Evolutionary conservation across 2,888 invertebrate genomes (phyloP).

Genomic region (Sacculina carcini): DNA sequence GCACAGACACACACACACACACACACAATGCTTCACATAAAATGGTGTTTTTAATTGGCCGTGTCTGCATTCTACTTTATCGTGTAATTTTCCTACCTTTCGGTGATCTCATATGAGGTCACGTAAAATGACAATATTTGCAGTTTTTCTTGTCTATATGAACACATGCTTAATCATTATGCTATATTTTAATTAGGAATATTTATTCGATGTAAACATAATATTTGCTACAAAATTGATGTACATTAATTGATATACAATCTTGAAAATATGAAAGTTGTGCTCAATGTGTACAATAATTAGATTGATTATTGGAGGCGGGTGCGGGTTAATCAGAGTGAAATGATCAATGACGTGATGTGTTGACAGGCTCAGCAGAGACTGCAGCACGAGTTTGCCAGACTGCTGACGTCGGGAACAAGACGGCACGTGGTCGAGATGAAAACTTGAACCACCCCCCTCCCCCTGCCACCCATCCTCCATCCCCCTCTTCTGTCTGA

Average conservation of each 20-base stretch:
- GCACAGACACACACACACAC: not conserved
- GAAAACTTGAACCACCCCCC: not conserved
- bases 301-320: too few relatives aligned
- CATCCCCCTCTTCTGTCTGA: too few relatives aligned
- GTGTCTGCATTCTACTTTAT: not conserved
- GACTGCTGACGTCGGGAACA: not conserved
- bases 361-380: conserved; percentile 1
- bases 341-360: too few relatives aligned
- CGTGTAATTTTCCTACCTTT: not conserved
- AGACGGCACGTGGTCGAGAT: not conserved
- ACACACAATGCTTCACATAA: not conserved
- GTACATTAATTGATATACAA: too few relatives aligned
- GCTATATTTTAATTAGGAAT: too few relatives aligned
- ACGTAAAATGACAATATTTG: not conserved
- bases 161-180: not conserved
- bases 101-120: not conserved
- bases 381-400: not conserved
- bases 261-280: too few relatives aligned
- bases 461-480: too few relatives aligned
- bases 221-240: too few relatives aligned
- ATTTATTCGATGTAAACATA: too few relatives aligned
- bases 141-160: not conserved
- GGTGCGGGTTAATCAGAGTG: too few relatives aligned
- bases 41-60: not conserved
- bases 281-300: too few relatives aligned